Evolutionary conservation across 2,888 invertebrate genomes (phyloP).

Genomic region (Limenitis camilla): DNA sequence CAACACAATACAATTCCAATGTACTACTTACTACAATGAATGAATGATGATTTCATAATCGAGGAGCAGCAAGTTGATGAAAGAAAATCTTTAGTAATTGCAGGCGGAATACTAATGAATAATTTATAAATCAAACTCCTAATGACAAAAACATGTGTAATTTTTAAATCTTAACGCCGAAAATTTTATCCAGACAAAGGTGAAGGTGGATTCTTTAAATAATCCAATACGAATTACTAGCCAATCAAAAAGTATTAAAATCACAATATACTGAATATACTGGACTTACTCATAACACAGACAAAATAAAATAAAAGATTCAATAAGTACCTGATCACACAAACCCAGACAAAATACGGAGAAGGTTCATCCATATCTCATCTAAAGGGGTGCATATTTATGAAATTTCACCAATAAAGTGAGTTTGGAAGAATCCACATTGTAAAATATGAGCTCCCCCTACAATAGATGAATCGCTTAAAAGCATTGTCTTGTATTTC

Average conservation of each 20-base stretch:
- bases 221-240: too few species aligned
- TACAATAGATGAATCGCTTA: slow-evolving; percentile 57
- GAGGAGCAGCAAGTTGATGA: too few species aligned
- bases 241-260: too few species aligned
- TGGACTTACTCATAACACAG: neutral
- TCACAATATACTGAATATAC: neutral
- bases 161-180: too few species aligned
- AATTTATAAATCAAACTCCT: too few species aligned
- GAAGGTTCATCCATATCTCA: slow-evolving; percentile 27
- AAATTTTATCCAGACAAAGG: too few species aligned
- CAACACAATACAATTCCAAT: neutral
- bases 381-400: slow-evolving; percentile 35
- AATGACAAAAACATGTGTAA: too few species aligned
- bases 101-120: too few species aligned
- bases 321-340: slow-evolving; percentile 18
- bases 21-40: too few species aligned
- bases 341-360: slow-evolving; percentile 19
- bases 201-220: too few species aligned
- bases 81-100: too few species aligned
- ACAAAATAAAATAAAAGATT: slow-evolving; percentile 18
- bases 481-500: slow-evolving; percentile 71
- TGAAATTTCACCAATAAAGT: slow-evolving; percentile 32
- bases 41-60: too few species aligned
- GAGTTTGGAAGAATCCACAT: slow-evolving; percentile 34
- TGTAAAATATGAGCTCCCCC: slow-evolving; percentile 50